Percentiles rank a stretch among this genome's conserved stretches.
Conservation (phyloP, 1,140 invertebrate genomes). For the Ceratitis capitata region DNA sequence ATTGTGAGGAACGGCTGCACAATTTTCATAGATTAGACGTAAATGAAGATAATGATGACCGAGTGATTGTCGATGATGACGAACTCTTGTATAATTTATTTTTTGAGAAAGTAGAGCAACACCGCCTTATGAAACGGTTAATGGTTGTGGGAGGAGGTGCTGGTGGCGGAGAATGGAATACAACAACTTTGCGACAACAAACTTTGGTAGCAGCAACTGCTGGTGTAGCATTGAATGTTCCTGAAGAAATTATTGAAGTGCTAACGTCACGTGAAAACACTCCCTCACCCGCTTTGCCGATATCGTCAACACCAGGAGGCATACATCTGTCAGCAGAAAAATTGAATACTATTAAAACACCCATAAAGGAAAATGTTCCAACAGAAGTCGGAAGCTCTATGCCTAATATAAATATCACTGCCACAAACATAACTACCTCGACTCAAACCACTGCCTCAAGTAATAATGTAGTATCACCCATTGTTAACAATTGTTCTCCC, state of each 20-base stretch:
- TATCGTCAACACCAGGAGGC: background rate
- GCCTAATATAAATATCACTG: background rate
- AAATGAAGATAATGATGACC: constrained; percentile 28
- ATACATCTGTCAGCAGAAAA: background rate
- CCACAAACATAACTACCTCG: background rate
- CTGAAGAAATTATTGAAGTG: constrained; percentile 41
- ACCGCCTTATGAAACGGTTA: constrained; percentile 12
- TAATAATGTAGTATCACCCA: too few relatives aligned
- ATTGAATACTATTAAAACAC: background rate
- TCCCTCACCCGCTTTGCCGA: background rate
- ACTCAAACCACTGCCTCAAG: background rate
- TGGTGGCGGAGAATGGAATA: constrained; percentile 14
- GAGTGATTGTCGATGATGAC: constrained; percentile 43
- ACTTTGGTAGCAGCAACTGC: constrained; percentile 28
- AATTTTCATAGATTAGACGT: constrained; percentile 41
- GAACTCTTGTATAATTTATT: constrained; percentile 42
- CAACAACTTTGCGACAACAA: background rate
- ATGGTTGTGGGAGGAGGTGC: background rate
- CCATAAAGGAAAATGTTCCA: background rate
- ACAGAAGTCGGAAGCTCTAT: background rate
- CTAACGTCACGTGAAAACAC: constrained; percentile 42
- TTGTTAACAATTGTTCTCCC: constrained; percentile 4
- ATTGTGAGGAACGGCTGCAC: constrained; percentile 42
- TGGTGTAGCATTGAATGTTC: constrained; percentile 27
- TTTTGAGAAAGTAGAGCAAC: constrained; percentile 38